Evolutionary conservation across 2,888 invertebrate species (phyloP).

Genomic region (Eustalomyia histrio): DNA sequence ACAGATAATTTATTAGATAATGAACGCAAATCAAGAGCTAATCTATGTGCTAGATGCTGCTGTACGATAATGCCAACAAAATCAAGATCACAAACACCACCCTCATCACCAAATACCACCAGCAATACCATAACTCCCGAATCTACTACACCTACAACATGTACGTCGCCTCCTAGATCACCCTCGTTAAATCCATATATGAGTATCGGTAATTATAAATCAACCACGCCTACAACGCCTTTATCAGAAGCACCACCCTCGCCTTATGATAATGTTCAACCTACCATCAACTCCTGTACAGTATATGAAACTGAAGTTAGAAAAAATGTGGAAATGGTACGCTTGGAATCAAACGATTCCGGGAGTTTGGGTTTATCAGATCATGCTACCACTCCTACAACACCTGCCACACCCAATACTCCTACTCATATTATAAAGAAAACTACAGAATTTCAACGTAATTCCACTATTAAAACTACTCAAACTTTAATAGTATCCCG

Average conservation of each 20-base stretch:
- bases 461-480: constrained; percentile 75
- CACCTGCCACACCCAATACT: background rate
- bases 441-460: constrained; percentile 73
- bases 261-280: constrained; percentile 60
- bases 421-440: constrained; percentile 63
- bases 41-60: constrained; percentile 77
- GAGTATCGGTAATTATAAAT: constrained; percentile 68
- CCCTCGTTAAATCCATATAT: constrained; percentile 66
- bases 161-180: constrained; percentile 71
- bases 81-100: constrained; percentile 56
- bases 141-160: constrained; percentile 67
- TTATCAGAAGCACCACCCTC: constrained; percentile 65
- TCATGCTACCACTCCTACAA: constrained; percentile 14
- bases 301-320: constrained; percentile 72
- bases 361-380: constrained; percentile 41
- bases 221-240: constrained; percentile 66
- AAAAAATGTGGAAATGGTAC: constrained; percentile 71
- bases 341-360: constrained; percentile 63
- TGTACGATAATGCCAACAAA: constrained; percentile 69
- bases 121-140: constrained; percentile 65
- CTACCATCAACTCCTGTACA: constrained; percentile 34
- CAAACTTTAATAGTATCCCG: constrained; percentile 73
- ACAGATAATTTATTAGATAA: constrained; percentile 68
- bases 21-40: constrained; percentile 60
- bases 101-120: constrained; percentile 58